phyloP scores from a whole-genome alignment of 2,888 invertebrate species.

The Automeris io region DNA sequence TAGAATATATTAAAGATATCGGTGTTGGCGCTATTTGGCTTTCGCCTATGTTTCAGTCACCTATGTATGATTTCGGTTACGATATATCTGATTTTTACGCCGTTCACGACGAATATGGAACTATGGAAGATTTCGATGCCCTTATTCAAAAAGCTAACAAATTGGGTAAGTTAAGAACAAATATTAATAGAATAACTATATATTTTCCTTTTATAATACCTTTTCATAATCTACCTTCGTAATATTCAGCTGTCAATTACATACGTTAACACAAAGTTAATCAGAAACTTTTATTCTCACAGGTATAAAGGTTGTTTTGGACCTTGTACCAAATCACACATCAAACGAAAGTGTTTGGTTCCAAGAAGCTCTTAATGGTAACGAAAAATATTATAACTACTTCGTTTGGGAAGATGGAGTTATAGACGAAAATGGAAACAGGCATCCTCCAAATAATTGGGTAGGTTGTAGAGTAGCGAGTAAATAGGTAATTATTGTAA shows the following conservation, averaged over 20 bases:
- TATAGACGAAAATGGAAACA: slow-evolving; percentile 54
- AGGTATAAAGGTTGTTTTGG: slow-evolving; percentile 78
- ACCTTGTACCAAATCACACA: slow-evolving; percentile 85
- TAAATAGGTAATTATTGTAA: not conserved
- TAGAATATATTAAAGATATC: slow-evolving; percentile 80
- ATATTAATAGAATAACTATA: not conserved
- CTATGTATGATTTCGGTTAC: slow-evolving; percentile 89
- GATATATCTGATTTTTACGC: slow-evolving; percentile 84
- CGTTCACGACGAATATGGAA: slow-evolving; percentile 84
- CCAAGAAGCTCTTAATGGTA: slow-evolving; percentile 78
- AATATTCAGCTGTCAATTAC: not conserved
- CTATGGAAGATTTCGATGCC: slow-evolving; percentile 81
- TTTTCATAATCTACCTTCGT: not conserved
- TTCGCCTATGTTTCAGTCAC: slow-evolving; percentile 84
- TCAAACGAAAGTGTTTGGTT: slow-evolving; percentile 93
- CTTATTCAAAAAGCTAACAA: slow-evolving; percentile 69
- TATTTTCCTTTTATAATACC: not conserved
- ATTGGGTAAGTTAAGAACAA: slow-evolving; percentile 42
- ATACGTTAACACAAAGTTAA: slow-evolving; percentile 3
- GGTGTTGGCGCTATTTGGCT: slow-evolving; percentile 84
- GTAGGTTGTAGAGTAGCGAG: slow-evolving; percentile 42
- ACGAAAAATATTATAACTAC: slow-evolving; percentile 81
- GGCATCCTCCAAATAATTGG: slow-evolving; percentile 85
- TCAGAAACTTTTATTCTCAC: slow-evolving; percentile 13
- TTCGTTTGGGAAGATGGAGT: slow-evolving; percentile 83